Conservation (phyloP, 2,888 invertebrate genomes). For the Phrixothrix hirtus region DNA sequence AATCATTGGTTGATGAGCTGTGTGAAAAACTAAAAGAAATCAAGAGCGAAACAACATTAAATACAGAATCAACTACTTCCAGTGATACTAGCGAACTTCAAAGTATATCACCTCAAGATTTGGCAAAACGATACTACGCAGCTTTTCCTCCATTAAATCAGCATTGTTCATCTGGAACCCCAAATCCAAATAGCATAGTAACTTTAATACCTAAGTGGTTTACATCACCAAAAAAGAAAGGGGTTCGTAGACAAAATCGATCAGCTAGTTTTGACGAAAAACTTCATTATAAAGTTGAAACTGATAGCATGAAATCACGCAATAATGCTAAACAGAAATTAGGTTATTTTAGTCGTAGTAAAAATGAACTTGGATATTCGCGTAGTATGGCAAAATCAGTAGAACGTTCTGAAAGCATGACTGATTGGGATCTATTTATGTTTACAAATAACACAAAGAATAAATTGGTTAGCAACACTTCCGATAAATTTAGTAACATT, state of each 20-base stretch:
- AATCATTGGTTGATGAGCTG: slow-evolving; percentile 81
- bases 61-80: slow-evolving; percentile 25
- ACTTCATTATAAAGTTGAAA: slow-evolving; percentile 38
- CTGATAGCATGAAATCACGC: slow-evolving; percentile 38
- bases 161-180: slow-evolving; percentile 16
- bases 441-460: slow-evolving; percentile 45
- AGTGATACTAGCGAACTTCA: slow-evolving; percentile 22
- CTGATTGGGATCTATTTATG: slow-evolving; percentile 62
- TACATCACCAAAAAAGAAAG: slow-evolving; percentile 43
- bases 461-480: slow-evolving; percentile 9
- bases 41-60: slow-evolving; percentile 51
- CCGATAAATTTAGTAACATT: slow-evolving; percentile 15
- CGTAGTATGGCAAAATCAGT: slow-evolving; percentile 50
- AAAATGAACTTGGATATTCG: slow-evolving; percentile 38
- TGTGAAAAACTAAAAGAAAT: slow-evolving; percentile 77
- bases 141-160: slow-evolving; percentile 67
- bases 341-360: slow-evolving; percentile 36
- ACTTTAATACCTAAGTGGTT: slow-evolving; percentile 50
- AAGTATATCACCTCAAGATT: slow-evolving; percentile 62
- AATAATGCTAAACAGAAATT: slow-evolving; percentile 35
- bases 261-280: slow-evolving; percentile 41
- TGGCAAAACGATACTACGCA: slow-evolving; percentile 75
- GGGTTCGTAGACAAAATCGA: slow-evolving; percentile 34
- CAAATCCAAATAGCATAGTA: slow-evolving; percentile 37
- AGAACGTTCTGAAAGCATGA: slow-evolving; percentile 58